Base-by-base conservation (phyloP, 1,140 invertebrate genomes). In the Spodoptera frugiperda region DNA sequence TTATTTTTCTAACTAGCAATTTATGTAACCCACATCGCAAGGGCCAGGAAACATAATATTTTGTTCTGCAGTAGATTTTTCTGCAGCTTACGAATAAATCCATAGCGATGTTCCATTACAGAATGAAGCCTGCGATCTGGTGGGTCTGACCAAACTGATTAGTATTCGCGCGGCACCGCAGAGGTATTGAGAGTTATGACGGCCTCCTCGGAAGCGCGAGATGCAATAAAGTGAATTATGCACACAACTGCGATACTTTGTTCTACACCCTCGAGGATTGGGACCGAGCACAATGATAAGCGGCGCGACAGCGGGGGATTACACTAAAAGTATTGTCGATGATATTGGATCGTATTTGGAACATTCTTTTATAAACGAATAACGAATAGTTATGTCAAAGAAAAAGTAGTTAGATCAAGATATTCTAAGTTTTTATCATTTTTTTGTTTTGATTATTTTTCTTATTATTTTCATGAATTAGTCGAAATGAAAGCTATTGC, bases 141-240 rank as follows among this genome's bases (percentile, higher is more conserved):
- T 12, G 44, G 15, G 15, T 14, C 11, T 72, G 68, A 72, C 53
- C 71, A 21, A 17, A 9, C 59, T 73, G 44, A 73, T 73, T 57
- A 73, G 71, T 73, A 73, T 61, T 59, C 71, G 55, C 30, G 33
- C 15, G 15, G 53, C 21, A 9, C 33, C 51, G 39, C 51, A 15
- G 51, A 55, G 53, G 55, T 73, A 73, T 73, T 55, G 71, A 70
- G 82, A 88, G 84, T 88, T 91, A 92, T 91, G 90, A 89, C 79
- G 76, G 74, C 51, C 74, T 17, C 44, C 61, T 55, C 15, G 33
- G 83, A 53, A 73, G 73, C 78, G 72, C 79, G 67, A 76, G 71
- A 78, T 79, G 87, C 86, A 89, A 89, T 92, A 88, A 89, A 90
- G 86, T 92, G 88, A 91, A 91, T 92, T 92, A 92, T 92, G 91